These are phyloP conservation scores for Anthoscopus minutus DNA, from an alignment of 2,113 vertebrate species.

Conservation along the genomic window DNA sequence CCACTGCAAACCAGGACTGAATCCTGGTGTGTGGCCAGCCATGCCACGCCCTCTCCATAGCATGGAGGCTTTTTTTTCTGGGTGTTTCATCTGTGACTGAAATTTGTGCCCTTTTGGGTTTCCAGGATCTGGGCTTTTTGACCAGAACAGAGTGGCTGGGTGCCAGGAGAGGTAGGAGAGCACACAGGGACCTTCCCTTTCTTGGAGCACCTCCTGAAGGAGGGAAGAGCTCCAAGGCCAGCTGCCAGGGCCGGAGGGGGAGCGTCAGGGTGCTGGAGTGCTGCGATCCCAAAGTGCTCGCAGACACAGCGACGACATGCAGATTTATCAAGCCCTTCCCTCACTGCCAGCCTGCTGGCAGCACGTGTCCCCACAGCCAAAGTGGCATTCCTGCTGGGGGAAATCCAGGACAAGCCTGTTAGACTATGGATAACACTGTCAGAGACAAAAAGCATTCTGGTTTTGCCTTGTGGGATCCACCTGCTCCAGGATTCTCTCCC, in stretches of 20 bases:
- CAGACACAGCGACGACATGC: background rate
- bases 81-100: background rate
- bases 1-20: background rate
- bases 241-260: background rate
- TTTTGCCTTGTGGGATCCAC: background rate
- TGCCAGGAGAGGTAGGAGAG: background rate
- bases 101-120: background rate
- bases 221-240: background rate
- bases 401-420: background rate
- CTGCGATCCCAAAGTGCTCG: rapidly evolving
- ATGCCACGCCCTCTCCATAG: background rate
- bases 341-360: background rate
- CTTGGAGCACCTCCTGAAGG: background rate
- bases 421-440: background rate
- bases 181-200: background rate
- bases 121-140: background rate
- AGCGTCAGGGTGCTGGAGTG: rapidly evolving
- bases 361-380: background rate
- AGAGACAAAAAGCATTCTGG: background rate
- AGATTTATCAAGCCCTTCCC: background rate
- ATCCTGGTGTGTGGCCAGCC: background rate
- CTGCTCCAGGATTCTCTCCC: background rate
- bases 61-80: rapidly evolving
- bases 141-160: background rate
- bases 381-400: background rate